Conservation (phyloP, 2,888 invertebrate genomes). For the Monoplex corrugatus region DNA sequence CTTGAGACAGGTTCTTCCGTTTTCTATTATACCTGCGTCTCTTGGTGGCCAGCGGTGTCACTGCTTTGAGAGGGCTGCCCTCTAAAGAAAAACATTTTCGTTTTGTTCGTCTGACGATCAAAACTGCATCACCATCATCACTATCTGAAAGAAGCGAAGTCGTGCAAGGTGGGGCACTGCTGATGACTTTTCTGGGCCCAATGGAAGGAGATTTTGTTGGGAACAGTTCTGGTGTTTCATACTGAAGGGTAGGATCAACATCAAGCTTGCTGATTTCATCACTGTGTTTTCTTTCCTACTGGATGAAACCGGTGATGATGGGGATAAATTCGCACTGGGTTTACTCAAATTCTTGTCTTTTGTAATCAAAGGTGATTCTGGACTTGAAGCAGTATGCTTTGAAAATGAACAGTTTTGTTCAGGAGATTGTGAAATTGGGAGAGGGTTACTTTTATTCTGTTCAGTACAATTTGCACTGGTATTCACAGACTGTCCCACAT, state of each 20-base stretch:
- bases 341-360: background rate
- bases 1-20: background rate
- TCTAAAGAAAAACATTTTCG: slow-evolving; percentile 60
- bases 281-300: background rate
- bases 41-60: slow-evolving; percentile 4
- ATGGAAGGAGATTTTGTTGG: slow-evolving; percentile 10
- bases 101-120: slow-evolving; percentile 54
- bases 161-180: slow-evolving; percentile 42
- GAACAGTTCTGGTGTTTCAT: background rate
- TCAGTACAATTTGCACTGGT: too few species aligned
- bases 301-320: background rate
- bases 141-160: slow-evolving; percentile 34
- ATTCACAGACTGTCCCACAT: too few species aligned
- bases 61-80: slow-evolving; percentile 53
- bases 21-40: background rate
- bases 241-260: background rate
- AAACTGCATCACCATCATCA: slow-evolving; percentile 54
- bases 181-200: background rate
- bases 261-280: too few species aligned
- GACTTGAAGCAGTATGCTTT: background rate
- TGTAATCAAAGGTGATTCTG: background rate
- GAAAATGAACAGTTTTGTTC: background rate
- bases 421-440: background rate
- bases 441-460: background rate
- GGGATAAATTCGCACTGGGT: background rate